Evolutionary conservation across 2,888 invertebrate species (phyloP).

Genomic region (Cecidostiba fungosa): DNA sequence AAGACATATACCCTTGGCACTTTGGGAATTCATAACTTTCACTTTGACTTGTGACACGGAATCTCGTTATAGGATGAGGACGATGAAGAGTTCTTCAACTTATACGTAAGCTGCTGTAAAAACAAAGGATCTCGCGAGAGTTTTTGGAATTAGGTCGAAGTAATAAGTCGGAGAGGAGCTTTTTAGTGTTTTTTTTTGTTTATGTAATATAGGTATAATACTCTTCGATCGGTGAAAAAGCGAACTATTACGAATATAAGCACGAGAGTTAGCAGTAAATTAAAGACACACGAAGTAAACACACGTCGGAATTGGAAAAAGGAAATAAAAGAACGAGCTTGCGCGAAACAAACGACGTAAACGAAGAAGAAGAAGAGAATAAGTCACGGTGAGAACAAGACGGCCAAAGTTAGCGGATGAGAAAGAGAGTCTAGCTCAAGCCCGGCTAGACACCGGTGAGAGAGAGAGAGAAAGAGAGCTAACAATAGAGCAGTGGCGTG

Average conservation of each 20-base stretch:
- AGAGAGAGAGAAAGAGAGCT: slow-evolving; percentile 1
- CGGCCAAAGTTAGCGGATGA: slow-evolving; percentile 2
- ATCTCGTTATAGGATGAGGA: not conserved
- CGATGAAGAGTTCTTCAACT: not conserved
- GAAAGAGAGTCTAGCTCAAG: not conserved
- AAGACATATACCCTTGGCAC: not conserved
- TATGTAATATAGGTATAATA: too few species aligned
- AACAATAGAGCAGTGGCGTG: slow-evolving; percentile 43
- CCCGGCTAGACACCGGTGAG: not conserved
- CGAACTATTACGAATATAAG: not conserved
- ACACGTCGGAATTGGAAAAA: not conserved
- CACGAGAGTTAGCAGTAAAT: not conserved
- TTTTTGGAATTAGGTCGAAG: not conserved
- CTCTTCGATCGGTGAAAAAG: not conserved
- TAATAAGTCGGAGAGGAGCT: not conserved
- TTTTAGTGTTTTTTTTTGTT: not conserved
- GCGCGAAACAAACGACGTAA: not conserved
- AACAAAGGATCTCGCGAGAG: not conserved
- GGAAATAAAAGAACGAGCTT: not conserved
- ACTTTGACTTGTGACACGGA: not conserved
- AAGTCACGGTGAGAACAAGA: slow-evolving; percentile 44
- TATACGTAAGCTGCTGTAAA: not conserved
- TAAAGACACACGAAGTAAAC: not conserved
- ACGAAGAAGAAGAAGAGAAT: not conserved
- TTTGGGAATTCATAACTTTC: slow-evolving; percentile 8